phyloP scores from a whole-genome alignment of 2,113 vertebrate species.

The Triplophysa rosa region DNA sequence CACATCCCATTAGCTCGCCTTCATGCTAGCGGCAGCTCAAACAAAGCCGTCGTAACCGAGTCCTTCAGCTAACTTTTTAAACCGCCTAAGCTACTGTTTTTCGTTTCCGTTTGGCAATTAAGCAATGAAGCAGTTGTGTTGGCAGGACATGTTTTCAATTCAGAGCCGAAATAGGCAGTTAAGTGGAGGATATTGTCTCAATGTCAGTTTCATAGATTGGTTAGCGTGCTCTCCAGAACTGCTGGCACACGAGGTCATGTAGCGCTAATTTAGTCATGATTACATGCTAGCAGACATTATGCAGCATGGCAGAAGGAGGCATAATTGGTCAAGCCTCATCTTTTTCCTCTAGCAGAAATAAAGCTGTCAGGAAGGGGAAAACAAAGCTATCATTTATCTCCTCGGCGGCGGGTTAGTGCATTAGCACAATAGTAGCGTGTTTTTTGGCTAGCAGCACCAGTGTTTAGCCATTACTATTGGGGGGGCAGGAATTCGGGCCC shows the following conservation, averaged over 20 bases:
- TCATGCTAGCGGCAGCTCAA: constrained; percentile 54
- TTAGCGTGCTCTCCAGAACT: constrained; percentile 45
- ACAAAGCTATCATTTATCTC: constrained; percentile 40
- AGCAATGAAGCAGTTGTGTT: constrained; percentile 32
- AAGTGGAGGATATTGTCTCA: constrained; percentile 48
- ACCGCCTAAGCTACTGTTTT: neutral
- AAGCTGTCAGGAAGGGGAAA: constrained; percentile 22
- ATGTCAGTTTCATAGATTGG: constrained; percentile 47
- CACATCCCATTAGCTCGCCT: constrained; percentile 52
- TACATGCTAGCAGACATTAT: constrained; percentile 33
- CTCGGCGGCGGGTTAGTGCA: constrained; percentile 11
- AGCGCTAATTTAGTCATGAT: constrained; percentile 32
- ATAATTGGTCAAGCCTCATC: constrained; percentile 28
- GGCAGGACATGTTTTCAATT: constrained; percentile 45
- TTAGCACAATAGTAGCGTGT: constrained; percentile 35
- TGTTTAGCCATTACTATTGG: constrained; percentile 48
- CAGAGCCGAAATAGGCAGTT: constrained; percentile 28
- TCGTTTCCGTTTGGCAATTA: constrained; percentile 16
- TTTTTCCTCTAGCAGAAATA: constrained; percentile 21
- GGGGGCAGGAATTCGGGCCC: constrained; percentile 60
- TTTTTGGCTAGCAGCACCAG: constrained; percentile 50
- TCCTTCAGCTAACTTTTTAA: constrained; percentile 15
- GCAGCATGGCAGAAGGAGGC: constrained; percentile 23
- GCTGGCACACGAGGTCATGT: constrained; percentile 19
- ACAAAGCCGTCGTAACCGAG: constrained; percentile 37